Evolutionary conservation across 2,888 invertebrate species (phyloP).

Genomic region (Mythimna albipuncta): DNA sequence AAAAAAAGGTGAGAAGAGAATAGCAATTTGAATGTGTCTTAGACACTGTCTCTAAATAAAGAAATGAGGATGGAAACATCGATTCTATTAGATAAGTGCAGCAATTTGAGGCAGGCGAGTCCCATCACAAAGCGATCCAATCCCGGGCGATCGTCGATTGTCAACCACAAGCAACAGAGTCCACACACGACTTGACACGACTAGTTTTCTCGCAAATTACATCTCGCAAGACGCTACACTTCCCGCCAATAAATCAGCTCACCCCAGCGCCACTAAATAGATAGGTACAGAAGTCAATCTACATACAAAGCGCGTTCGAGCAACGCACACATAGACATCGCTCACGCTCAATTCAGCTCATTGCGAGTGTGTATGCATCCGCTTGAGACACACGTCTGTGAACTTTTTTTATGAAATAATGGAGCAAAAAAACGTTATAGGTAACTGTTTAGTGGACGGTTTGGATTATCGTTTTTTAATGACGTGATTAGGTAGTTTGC

Average conservation of each 20-base stretch:
- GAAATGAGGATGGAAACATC: constrained; percentile 11
- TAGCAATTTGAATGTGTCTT: not conserved
- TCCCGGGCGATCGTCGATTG: constrained; percentile 19
- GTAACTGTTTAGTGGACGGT: no score
- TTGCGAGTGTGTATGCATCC: no score
- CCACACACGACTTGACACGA: constrained; percentile 24
- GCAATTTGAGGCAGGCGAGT: not conserved
- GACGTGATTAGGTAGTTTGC: no score
- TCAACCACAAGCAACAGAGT: constrained; percentile 20
- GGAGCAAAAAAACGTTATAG: no score
- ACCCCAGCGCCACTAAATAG: constrained; percentile 18
- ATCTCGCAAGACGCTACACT: constrained; percentile 60
- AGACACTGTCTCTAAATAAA: not conserved
- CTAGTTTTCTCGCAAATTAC: constrained; percentile 53
- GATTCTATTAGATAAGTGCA: constrained; percentile 18
- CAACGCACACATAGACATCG: no score
- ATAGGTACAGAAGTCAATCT: no score
- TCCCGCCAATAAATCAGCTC: constrained; percentile 58
- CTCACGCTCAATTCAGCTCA: no score
- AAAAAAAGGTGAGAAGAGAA: not conserved
- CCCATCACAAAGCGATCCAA: constrained; percentile 25
- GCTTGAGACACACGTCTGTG: no score
- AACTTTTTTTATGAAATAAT: no score
- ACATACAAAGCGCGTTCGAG: no score
- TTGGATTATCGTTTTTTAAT: no score